A percentile compares a stretch with the other conserved stretches of the same genome.
Evolutionary conservation across 2,888 invertebrate species (phyloP).

Genomic region (Eurytoma adleriae): DNA sequence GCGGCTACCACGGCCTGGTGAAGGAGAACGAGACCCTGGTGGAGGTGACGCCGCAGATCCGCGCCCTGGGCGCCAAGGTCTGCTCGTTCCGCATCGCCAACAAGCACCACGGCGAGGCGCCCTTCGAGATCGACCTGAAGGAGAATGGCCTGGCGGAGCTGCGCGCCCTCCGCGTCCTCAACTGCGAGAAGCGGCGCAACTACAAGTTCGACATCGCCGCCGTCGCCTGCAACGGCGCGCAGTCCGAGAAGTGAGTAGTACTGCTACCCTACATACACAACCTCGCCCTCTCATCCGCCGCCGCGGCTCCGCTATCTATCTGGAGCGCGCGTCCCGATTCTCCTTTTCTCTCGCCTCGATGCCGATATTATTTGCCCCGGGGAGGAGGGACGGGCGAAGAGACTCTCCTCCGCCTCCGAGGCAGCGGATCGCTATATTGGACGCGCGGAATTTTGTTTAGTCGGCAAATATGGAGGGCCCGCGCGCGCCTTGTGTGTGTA

Average conservation of each 20-base stretch:
- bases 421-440: too few species aligned
- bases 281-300: too few species aligned
- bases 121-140: conserved; percentile 90
- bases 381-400: too few species aligned
- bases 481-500: too few species aligned
- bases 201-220: conserved; percentile 98
- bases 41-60: conserved; percentile 94
- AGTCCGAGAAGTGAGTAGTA: conserved; percentile 84
- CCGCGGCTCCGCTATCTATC: too few species aligned
- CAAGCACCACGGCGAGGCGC: conserved; percentile 94
- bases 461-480: too few species aligned
- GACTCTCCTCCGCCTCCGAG: too few species aligned
- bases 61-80: conserved; percentile 85
- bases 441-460: too few species aligned
- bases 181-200: conserved; percentile 95
- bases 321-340: too few species aligned
- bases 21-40: conserved; percentile 95
- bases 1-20: conserved; percentile 94
- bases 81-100: conserved; percentile 94
- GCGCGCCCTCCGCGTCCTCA: conserved; percentile 88
- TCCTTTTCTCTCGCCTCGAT: too few species aligned
- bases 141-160: conserved; percentile 90
- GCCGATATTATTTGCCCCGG: too few species aligned
- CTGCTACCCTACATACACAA: too few species aligned
- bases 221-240: conserved; percentile 91